Percentiles rank a stretch among this genome's conserved stretches.
phyloP scores from a whole-genome alignment of 2,888 invertebrate genomes.

The Bellardia bayeri region DNA sequence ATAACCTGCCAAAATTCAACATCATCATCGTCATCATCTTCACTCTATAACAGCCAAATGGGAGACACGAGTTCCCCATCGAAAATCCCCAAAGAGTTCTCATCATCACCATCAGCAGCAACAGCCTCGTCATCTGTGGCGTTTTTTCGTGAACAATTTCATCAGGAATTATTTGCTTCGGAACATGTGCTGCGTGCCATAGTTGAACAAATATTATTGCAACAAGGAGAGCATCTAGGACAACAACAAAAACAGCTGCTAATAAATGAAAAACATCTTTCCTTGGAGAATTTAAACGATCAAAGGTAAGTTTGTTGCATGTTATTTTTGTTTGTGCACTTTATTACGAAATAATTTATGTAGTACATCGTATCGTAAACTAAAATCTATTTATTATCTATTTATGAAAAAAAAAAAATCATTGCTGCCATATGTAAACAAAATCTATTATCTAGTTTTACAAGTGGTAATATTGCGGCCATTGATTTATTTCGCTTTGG shows the following conservation, averaged over 20 bases:
- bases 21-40: constrained; percentile 36
- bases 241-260: constrained; percentile 40
- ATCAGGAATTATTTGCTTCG: constrained; percentile 78
- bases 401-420: too few species aligned
- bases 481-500: too few species aligned
- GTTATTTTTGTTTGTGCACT: not conserved
- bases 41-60: constrained; percentile 16
- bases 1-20: constrained; percentile 63
- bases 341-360: constrained; percentile 24
- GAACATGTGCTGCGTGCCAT: constrained; percentile 78
- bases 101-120: constrained; percentile 44
- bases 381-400: too few species aligned
- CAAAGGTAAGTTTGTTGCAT: constrained; percentile 61
- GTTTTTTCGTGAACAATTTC: constrained; percentile 78
- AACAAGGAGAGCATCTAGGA: constrained; percentile 58
- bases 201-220: constrained; percentile 76
- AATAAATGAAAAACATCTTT: constrained; percentile 51
- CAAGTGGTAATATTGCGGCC: too few species aligned
- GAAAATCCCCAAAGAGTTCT: constrained; percentile 49
- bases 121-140: constrained; percentile 5
- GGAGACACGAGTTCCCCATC: not conserved
- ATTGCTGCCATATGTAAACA: too few species aligned
- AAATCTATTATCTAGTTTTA: too few species aligned
- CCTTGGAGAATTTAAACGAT: constrained; percentile 61
- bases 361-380: not conserved